Evolutionary conservation across 2,888 invertebrate genomes (phyloP), one percentile per base, ranked within the genome.

Genomic region (Drosophila mimetica): DNA sequence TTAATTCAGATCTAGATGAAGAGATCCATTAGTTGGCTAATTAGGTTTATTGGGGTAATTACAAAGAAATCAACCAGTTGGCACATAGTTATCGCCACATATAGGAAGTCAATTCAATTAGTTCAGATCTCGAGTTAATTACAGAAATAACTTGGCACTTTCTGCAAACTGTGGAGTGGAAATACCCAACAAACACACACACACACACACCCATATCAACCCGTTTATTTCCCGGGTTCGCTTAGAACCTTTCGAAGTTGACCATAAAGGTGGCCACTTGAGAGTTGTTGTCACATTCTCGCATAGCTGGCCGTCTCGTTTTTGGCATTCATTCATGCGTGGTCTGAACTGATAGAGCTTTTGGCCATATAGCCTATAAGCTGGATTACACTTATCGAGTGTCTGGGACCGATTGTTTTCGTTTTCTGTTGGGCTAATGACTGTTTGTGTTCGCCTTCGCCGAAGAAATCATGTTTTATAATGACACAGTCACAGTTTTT

Each of bases 381-480:
- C 48, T 34, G 46, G 44, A 32, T 55, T 30, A 65, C 75, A 54
- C 74, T 51, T 63, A 58, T 74, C 57, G 53, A 55, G 44, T 57
- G 36, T 55, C 22, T 47, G 8, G n/a, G 51, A n/a, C 28, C 11
- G 14, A 0, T 25, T 9, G 42, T 25, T 46, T 28, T 46, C n/a
- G 6, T 46, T 28, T 6, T 9, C 13, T 1, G 25, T 30, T 36
- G 34, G 8, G 39, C 28, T 65, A 75, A 77, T 70, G 71, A 59
- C 55, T 60, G 46, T 52, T 69, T 75, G 46, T 52, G 71, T 75
- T 75, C 64, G 79, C 79, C 79, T 78, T 78, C 76, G 64, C 28
- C 41, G 48, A 74, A 60, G 71, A 73, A 74, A 75, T 70, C 74
- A 69, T 75, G 55, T 77, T 75, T 79, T 64, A 58, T 71, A 71